phyloP scores from a whole-genome alignment of 2,888 invertebrate genomes.

The Cryptocheilus praepositus region DNA sequence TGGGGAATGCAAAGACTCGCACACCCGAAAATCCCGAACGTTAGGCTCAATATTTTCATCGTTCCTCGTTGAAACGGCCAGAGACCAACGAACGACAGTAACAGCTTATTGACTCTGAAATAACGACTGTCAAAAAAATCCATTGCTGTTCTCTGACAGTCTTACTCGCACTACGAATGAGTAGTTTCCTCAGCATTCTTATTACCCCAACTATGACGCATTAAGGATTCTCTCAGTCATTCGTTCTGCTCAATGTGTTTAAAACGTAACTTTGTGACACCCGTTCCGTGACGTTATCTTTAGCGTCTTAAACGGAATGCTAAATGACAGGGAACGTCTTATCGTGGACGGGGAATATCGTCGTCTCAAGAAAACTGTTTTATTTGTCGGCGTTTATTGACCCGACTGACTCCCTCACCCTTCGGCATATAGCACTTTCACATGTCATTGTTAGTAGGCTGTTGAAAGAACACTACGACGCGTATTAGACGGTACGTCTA shows the following conservation, averaged over 20 bases:
- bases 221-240: neutral
- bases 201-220: neutral
- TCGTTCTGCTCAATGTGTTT: neutral
- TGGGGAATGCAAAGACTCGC: neutral
- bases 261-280: too few species aligned
- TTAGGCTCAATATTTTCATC: neutral
- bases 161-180: neutral
- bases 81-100: conserved; percentile 2
- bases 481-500: too few species aligned
- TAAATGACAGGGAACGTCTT: too few species aligned
- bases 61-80: neutral
- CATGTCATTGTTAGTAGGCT: neutral
- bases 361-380: too few species aligned
- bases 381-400: too few species aligned
- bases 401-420: neutral
- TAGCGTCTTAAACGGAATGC: too few species aligned
- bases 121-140: conserved; percentile 6
- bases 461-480: too few species aligned
- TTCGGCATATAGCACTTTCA: neutral
- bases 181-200: neutral
- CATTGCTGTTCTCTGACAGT: neutral
- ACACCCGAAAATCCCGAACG: neutral
- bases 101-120: neutral
- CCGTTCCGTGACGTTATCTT: too few species aligned
- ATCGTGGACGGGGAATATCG: too few species aligned